A percentile compares a stretch with the other conserved stretches of the same genome.
Evolutionary conservation across 2,797 vertebrate species (phyloP).

Genomic region (Gymnodraco acuticeps): DNA sequence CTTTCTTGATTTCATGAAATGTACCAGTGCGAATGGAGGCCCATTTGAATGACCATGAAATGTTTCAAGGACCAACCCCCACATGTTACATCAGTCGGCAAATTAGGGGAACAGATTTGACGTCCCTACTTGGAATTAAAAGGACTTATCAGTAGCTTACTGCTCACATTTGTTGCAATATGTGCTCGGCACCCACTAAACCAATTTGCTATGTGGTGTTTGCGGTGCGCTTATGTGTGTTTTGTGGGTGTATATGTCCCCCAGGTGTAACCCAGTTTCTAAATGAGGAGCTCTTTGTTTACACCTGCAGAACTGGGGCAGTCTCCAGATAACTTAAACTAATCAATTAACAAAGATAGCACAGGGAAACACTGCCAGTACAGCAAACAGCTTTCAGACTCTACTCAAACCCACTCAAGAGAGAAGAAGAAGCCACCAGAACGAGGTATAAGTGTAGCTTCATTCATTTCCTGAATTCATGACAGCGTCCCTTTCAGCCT

Average conservation of each 20-base stretch:
- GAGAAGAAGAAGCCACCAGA: not conserved
- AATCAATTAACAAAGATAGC: constrained; percentile 76
- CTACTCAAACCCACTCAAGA: constrained; percentile 9
- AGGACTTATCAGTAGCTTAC: constrained; percentile 58
- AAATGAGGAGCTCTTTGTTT: constrained; percentile 72
- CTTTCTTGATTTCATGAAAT: constrained; percentile 47
- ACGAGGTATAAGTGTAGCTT: not conserved
- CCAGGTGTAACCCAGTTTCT: constrained; percentile 81
- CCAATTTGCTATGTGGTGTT: constrained; percentile 59
- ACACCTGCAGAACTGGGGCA: constrained; percentile 74
- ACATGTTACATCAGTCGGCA: constrained; percentile 54
- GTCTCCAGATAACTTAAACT: constrained; percentile 74
- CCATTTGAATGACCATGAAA: constrained; percentile 46
- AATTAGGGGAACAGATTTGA: constrained; percentile 57
- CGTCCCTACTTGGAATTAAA: constrained; percentile 58
- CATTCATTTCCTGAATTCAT: not conserved
- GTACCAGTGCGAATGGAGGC: constrained; percentile 46
- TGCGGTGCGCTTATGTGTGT: constrained; percentile 37
- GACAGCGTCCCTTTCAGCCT: not conserved
- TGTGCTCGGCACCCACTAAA: constrained; percentile 60
- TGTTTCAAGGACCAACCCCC: constrained; percentile 48
- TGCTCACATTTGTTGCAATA: constrained; percentile 50
- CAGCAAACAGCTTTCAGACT: constrained; percentile 37
- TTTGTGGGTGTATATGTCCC: constrained; percentile 60
- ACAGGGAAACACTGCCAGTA: constrained; percentile 49